Conservation (phyloP, 1,140 invertebrate genomes). For the Drosophila ficusphila region DNA sequence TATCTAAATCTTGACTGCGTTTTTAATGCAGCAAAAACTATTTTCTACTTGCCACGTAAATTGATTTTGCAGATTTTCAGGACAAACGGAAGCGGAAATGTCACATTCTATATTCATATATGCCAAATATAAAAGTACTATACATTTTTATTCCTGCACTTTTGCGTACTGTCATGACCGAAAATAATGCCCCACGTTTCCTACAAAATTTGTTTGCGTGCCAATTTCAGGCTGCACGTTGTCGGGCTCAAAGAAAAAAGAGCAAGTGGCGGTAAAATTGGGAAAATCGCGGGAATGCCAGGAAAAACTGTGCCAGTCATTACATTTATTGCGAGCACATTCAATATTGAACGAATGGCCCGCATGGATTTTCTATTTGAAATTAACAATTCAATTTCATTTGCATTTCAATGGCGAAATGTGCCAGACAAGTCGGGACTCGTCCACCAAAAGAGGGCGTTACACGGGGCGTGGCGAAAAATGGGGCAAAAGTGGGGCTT, state of each 20-base stretch:
- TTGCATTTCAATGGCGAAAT: slow-evolving; percentile 78
- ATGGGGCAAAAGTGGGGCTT: slow-evolving; percentile 18
- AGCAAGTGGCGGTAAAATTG: neutral
- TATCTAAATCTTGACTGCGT: neutral
- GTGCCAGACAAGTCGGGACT: slow-evolving; percentile 40
- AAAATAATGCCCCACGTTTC: slow-evolving; percentile 77
- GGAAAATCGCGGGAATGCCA: slow-evolving; percentile 12
- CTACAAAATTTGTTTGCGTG: slow-evolving; percentile 81
- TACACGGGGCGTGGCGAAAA: slow-evolving; percentile 2
- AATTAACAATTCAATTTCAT: slow-evolving; percentile 83
- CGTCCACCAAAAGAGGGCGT: slow-evolving; percentile 11
- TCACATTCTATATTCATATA: slow-evolving; percentile 61
- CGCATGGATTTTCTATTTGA: slow-evolving; percentile 80
- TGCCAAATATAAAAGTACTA: slow-evolving; percentile 24
- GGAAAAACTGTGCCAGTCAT: slow-evolving; percentile 77
- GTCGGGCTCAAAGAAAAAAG: neutral
- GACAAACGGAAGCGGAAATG: slow-evolving; percentile 70
- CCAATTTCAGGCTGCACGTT: slow-evolving; percentile 59
- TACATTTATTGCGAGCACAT: slow-evolving; percentile 81
- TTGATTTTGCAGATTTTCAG: slow-evolving; percentile 37
- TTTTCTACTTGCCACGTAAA: slow-evolving; percentile 47
- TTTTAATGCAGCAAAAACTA: slow-evolving; percentile 28
- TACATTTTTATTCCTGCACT: slow-evolving; percentile 23
- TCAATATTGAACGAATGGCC: slow-evolving; percentile 80
- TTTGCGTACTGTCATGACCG: slow-evolving; percentile 54